Evolutionary conservation across 2,888 invertebrate species (phyloP).

Genomic region (Enoplolaimus lenunculus): DNA sequence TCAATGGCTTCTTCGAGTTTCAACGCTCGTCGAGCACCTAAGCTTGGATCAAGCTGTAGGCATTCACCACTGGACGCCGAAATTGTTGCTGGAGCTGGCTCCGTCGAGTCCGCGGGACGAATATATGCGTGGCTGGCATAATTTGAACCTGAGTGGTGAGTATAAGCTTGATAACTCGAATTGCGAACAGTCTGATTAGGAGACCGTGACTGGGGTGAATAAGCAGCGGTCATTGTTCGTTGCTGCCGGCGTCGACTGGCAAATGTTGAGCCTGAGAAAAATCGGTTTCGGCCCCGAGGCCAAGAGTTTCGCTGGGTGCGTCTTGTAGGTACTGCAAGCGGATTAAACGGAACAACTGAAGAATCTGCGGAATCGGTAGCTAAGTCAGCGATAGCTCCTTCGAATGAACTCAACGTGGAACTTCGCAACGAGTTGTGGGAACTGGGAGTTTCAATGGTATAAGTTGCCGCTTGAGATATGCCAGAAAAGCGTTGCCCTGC

Average conservation of each 20-base stretch:
- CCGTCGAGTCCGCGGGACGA: neutral
- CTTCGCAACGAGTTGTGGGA: neutral
- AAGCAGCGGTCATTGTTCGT: too few relatives aligned
- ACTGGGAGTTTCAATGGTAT: neutral
- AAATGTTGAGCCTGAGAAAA: too few relatives aligned
- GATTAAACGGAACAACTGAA: neutral
- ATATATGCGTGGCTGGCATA: neutral
- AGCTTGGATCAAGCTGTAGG: neutral
- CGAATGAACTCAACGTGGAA: neutral
- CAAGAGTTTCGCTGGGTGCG: too few relatives aligned
- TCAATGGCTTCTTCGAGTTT: neutral
- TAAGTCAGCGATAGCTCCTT: neutral
- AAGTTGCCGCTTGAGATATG: too few relatives aligned
- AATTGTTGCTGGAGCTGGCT: too few relatives aligned
- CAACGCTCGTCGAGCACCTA: neutral
- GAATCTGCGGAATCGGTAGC: neutral
- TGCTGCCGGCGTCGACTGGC: too few relatives aligned
- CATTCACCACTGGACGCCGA: neutral
- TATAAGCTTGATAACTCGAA: neutral
- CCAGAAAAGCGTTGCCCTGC: too few relatives aligned
- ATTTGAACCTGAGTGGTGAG: neutral
- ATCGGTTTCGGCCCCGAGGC: too few relatives aligned
- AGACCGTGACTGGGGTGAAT: neutral
- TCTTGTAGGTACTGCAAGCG: neutral
- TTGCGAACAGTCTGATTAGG: too few relatives aligned